Percentiles rank a stretch among this genome's conserved stretches.
Evolutionary conservation across 2,113 vertebrate genomes (phyloP).

Genomic region (Chaetodon auriga): DNA sequence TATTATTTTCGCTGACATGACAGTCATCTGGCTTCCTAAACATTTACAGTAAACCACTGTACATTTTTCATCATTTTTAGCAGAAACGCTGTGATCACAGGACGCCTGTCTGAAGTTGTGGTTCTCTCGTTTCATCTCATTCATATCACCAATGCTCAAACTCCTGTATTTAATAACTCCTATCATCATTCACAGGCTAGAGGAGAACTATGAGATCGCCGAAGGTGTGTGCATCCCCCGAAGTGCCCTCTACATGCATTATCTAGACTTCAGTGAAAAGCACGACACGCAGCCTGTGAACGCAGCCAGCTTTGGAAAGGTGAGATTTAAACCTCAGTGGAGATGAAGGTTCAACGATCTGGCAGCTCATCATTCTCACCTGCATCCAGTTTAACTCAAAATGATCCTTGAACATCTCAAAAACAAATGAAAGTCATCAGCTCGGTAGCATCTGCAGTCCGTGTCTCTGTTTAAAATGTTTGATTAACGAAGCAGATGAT

Average conservation of each 20-base stretch:
- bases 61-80: neutral
- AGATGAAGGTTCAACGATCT: conserved; percentile 12
- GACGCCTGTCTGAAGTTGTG: neutral
- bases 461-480: neutral
- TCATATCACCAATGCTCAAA: neutral
- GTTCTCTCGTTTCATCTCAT: neutral
- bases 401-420: neutral
- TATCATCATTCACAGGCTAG: conserved; percentile 87
- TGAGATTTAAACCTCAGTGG: conserved; percentile 69
- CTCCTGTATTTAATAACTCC: neutral
- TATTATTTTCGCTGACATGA: neutral
- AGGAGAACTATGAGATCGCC: conserved; percentile 99
- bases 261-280: conserved; percentile 99
- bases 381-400: neutral
- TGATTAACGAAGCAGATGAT: neutral
- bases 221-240: conserved; percentile 99
- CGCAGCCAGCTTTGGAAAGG: conserved; percentile 99
- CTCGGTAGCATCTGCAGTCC: neutral
- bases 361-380: neutral
- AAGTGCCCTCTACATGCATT: conserved; percentile 99
- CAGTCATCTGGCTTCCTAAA: neutral
- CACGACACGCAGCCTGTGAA: conserved; percentile 98
- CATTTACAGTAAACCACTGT: neutral
- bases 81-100: neutral
- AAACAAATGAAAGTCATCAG: neutral